Base-by-base conservation (phyloP, 1,140 invertebrate species). In the Monochamus saltuarius region DNA sequence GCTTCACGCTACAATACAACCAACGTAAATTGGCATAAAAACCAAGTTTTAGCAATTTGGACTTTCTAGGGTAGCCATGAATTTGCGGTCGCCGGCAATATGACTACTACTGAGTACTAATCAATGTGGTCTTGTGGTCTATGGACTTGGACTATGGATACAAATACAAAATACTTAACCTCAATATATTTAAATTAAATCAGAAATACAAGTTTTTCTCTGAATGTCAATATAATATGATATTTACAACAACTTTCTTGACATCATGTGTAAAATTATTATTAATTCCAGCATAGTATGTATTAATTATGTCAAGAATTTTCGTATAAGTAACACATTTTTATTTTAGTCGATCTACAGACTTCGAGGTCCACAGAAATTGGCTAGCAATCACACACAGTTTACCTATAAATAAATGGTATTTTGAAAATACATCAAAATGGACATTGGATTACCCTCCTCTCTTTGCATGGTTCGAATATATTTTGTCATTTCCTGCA, bases 391-490 rank as follows among this genome's bases (percentile, higher is more conserved):
- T 99, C 50, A 98, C 95, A 1, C 80, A 92, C 71, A 91, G 85
- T 78, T 79, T 94, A 56, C 89, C 92, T 2, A 60, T 94, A 4
- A 81, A 82, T 7, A 77, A 94, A 75, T 99, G 97, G 97, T 99
- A 99, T 73, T 83, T 85, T 68, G 88, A 94, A 68, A 76, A 82
- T 17, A 93, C 90, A 17, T 99, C 97, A 39, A 83, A 95, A 87
- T 99, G 98, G 97, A 99, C 98, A 0, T 78, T 99, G 45, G 98
- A 99, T 81, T 99, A 99, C 82, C 97, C 98, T 39, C 98, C 97
- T 7, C 85, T 99, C 13, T 99, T 99, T 83, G 97, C 96, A 4
- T 99, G 94, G 88, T 94, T 99, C 73, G 97, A 99, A 77, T 96
- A 84, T 80, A 64, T 82, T 8, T 80, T 99, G 0, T 91, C 95